phyloP scores from a whole-genome alignment of 1,140 invertebrate species.

The Drosophila mauritiana region DNA sequence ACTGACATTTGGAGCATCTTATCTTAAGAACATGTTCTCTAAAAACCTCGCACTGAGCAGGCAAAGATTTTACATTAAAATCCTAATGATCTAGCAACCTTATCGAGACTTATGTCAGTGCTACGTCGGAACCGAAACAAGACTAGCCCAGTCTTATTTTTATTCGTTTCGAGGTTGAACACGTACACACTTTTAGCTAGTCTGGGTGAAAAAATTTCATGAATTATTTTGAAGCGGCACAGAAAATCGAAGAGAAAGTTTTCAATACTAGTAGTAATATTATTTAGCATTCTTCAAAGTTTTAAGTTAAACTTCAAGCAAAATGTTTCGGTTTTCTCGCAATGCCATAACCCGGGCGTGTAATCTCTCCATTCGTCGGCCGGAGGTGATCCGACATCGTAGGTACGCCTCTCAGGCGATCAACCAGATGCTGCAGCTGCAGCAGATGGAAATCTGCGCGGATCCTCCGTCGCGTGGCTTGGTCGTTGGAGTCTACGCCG shows the following conservation, averaged over 20 bases:
- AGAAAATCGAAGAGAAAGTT: slow-evolving; percentile 35
- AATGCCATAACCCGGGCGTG: slow-evolving; percentile 3
- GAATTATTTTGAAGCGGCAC: slow-evolving; percentile 29
- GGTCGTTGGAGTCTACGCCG: slow-evolving; percentile 78
- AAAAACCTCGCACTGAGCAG: background rate
- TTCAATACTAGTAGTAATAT: slow-evolving; percentile 10
- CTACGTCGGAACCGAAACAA: background rate
- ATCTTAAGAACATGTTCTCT: too few species aligned
- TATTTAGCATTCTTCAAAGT: slow-evolving; percentile 27
- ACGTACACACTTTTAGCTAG: slow-evolving; percentile 56
- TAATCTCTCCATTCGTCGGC: background rate
- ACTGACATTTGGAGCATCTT: too few species aligned
- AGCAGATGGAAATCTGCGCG: slow-evolving; percentile 79
- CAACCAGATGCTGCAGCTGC: slow-evolving; percentile 76
- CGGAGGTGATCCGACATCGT: background rate
- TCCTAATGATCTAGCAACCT: slow-evolving; percentile 3
- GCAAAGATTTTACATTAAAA: background rate
- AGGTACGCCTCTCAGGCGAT: slow-evolving; percentile 69
- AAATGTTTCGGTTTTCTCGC: slow-evolving; percentile 55
- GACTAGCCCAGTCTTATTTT: slow-evolving; percentile 47
- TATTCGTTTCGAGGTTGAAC: slow-evolving; percentile 61
- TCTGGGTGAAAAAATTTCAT: slow-evolving; percentile 49
- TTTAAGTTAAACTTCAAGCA: slow-evolving; percentile 12
- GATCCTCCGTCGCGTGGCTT: slow-evolving; percentile 78
- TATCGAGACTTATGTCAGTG: slow-evolving; percentile 5